Evolutionary conservation across 2,797 vertebrate genomes (phyloP), one percentile per base, ranked within the genome.

Genomic region (Trachops cirrhosus): DNA sequence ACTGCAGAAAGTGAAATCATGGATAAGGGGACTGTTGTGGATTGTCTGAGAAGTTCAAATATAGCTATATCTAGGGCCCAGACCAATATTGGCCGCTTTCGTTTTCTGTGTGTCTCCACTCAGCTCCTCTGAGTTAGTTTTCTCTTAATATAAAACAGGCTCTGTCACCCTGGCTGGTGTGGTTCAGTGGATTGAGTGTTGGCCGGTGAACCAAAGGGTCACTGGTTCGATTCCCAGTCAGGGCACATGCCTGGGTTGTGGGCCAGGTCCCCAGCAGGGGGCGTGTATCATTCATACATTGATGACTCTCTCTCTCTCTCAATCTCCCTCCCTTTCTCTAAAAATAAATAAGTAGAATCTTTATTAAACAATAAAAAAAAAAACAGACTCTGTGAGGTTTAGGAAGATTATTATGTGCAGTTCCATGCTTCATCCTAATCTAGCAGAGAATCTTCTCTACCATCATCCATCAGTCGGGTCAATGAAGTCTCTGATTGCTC

Each of bases 11-110:
- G n/a, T 84, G 32, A 37, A 67, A 67, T 34, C n/a, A 0, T 22
- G 6, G 44, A 48, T 67, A 84, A 67, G 59, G 32, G 32, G 14
- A 26, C 22, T 67, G 34, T 32, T 67, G 19, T 64, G 10, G 37
- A 9, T 52, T 92, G 4, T 77, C 89, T 77, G 46, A 86, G 26
- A 96, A 90, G 46, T 86, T 94, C 59, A 54, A 73, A 80, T 52
- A 64, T 1, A 89, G 26, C 10, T 75, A 10, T 67, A 73, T 67
- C 37, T 50, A 48, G 62, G 16, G 7, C 5, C 9, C 41, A 68
- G 37, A 82, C 34, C 52, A 89, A 34, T 34, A 70, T 0, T 22
- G 9, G 32, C 71, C 82, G 10, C 50, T 91, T 86, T 64, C 75
- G 41, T 91, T 85, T 94, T 83, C 71, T 74, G 67, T 78, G 9